Base-by-base conservation (phyloP, 2,113 vertebrate genomes). In the Gallinago media region DNA sequence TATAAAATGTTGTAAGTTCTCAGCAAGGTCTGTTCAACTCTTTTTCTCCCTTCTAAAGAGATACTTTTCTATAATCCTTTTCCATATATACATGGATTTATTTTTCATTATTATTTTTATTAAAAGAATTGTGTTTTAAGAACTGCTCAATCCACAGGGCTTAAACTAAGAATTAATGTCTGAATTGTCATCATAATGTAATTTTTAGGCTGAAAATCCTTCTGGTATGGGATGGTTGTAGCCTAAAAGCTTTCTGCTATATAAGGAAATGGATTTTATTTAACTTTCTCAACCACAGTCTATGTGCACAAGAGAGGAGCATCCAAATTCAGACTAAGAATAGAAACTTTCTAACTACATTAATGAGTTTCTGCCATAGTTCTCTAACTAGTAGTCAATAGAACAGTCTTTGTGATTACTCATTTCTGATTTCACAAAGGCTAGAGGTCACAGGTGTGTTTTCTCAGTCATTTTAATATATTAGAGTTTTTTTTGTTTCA, bases 91-190 rank as follows among this genome's bases (percentile, higher is more conserved):
- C 26, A 17, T 67, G 38, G 73, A 67, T 81, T 96, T 86, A 80
- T 94, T 93, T 50, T 91, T 92, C 55, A 86, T 94, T 96, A 85
- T 79, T 85, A 40, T 63, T 94, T 92, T 94, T 88, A 94, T 94
- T 93, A 58, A 36, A 93, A 88, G 11, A 77, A 70, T 88, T 77
- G 8, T 94, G 13, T 75, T 96, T 85, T 72, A 97, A 91, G 73
- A 78, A 44, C 52, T 91, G 16, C 32, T 89, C 12, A 63, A 85
- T 82, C 70, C 16, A 6, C 21, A 59, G 17, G 21, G 32, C 11
- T 84, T 91, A 81, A 88, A 74, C 40, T 74, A 90, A 88, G 59
- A 86, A 94, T 59, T 95, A 81, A 38, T 86, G 65, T 89, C 79
- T 94, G 55, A 91, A 86, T 78, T 94, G 86, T 87, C 73, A 86